Conservation (phyloP, 1,140 invertebrate genomes). For the Marisa cornuarietis region DNA sequence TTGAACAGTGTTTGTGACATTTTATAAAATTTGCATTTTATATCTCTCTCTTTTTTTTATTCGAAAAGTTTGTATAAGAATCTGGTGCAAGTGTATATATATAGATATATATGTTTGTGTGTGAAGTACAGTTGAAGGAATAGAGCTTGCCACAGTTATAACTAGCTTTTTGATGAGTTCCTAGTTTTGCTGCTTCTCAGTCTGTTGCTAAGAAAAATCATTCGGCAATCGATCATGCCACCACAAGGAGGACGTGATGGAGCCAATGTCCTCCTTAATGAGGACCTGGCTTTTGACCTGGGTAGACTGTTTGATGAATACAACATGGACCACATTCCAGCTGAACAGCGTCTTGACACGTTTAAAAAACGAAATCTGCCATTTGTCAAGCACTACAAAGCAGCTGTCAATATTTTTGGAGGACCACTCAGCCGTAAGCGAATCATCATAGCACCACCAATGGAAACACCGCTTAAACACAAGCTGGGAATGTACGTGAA, state of each 20-base stretch:
- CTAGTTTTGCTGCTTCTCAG: not conserved
- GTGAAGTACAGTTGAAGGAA: not conserved
- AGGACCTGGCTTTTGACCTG: slow-evolving; percentile 55
- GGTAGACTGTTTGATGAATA: slow-evolving; percentile 58
- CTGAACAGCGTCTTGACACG: slow-evolving; percentile 47
- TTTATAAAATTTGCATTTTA: not conserved
- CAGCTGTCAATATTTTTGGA: slow-evolving; percentile 61
- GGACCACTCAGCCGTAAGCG: slow-evolving; percentile 55
- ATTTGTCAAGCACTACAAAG: slow-evolving; percentile 59
- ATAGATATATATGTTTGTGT: not conserved
- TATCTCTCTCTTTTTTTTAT: no score
- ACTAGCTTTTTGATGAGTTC: not conserved
- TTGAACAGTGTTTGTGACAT: not conserved
- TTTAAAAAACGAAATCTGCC: slow-evolving; percentile 55
- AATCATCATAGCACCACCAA: slow-evolving; percentile 53
- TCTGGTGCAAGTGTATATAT: no score
- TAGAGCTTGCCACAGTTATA: not conserved
- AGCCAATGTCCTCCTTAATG: slow-evolving; percentile 36
- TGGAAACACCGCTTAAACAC: slow-evolving; percentile 57
- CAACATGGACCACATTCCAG: slow-evolving; percentile 61
- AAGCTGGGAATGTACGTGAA: slow-evolving; percentile 48
- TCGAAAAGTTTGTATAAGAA: no score
- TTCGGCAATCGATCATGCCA: slow-evolving; percentile 11
- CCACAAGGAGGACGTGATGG: slow-evolving; percentile 10
- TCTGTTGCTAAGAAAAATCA: slow-evolving; percentile 4